phyloP scores from a whole-genome alignment of 2,113 vertebrate species.

The Toxotes chatareus region DNA sequence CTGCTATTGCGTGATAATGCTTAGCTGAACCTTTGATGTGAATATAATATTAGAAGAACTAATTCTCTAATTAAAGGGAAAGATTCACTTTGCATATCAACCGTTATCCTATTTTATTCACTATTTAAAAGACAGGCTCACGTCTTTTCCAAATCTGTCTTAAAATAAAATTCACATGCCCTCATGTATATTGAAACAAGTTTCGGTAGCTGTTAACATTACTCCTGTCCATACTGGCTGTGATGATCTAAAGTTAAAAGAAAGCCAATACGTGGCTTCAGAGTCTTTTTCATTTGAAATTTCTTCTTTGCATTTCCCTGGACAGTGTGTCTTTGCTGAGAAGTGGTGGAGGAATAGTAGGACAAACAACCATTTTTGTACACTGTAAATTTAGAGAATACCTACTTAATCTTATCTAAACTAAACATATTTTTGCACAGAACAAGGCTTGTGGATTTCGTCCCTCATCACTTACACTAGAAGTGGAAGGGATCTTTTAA shows the following conservation, averaged over 20 bases:
- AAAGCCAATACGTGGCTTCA: not conserved
- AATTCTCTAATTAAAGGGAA: not conserved
- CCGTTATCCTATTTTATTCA: not conserved
- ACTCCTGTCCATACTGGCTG: not conserved
- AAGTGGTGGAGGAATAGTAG: not conserved
- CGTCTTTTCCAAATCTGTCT: not conserved
- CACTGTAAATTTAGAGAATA: not conserved
- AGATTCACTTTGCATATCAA: not conserved
- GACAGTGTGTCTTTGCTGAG: not conserved
- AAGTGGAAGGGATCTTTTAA: no score
- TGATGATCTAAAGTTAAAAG: not conserved
- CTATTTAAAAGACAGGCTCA: not conserved
- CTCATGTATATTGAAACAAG: not conserved
- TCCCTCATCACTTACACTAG: not conserved
- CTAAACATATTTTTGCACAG: not conserved
- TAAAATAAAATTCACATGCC: not conserved
- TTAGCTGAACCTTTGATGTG: no score
- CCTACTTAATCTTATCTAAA: not conserved
- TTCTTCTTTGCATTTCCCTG: not conserved
- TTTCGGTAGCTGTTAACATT: not conserved
- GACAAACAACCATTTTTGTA: not conserved
- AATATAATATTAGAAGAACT: not conserved
- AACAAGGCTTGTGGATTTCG: not conserved
- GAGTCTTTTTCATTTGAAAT: not conserved
- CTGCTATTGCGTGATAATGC: no score